These are phyloP conservation scores for Papilio protenor DNA, from an alignment of 2,888 invertebrate species.

Conservation along the genomic window DNA sequence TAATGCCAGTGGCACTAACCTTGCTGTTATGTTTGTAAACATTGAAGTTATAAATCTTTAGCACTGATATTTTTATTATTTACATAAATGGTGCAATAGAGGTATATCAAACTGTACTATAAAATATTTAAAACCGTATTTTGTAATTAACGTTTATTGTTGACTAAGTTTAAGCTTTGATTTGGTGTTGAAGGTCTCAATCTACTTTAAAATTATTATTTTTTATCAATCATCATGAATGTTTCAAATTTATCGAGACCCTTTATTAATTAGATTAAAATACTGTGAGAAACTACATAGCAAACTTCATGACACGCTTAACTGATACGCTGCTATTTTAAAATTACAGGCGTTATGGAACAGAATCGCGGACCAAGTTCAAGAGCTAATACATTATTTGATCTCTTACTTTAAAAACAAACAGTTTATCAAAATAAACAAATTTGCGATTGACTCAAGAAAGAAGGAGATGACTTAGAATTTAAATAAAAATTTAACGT, in stretches of 20 bases:
- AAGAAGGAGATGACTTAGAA: neutral
- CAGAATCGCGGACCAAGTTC: neutral
- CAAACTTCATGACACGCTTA: neutral
- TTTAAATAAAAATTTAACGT: neutral
- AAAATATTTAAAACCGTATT: neutral
- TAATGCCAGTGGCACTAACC: neutral
- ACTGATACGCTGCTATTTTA: neutral
- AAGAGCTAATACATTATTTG: neutral
- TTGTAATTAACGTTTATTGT: too few species aligned
- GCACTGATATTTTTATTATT: neutral
- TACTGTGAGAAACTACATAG: neutral
- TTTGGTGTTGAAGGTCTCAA: too few species aligned
- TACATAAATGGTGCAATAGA: neutral
- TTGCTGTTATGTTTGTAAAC: neutral
- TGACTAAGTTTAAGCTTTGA: too few species aligned
- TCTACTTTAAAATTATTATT: too few species aligned
- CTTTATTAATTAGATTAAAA: neutral
- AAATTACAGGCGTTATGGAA: neutral
- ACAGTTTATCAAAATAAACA: neutral
- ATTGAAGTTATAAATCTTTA: slow-evolving; percentile 3
- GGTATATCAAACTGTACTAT: neutral
- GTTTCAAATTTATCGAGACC: neutral
- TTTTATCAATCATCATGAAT: too few species aligned
- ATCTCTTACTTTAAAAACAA: too few species aligned
- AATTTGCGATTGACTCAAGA: neutral